Conservation (phyloP, 2,888 invertebrate genomes). For the Drosophila affinis region DNA sequence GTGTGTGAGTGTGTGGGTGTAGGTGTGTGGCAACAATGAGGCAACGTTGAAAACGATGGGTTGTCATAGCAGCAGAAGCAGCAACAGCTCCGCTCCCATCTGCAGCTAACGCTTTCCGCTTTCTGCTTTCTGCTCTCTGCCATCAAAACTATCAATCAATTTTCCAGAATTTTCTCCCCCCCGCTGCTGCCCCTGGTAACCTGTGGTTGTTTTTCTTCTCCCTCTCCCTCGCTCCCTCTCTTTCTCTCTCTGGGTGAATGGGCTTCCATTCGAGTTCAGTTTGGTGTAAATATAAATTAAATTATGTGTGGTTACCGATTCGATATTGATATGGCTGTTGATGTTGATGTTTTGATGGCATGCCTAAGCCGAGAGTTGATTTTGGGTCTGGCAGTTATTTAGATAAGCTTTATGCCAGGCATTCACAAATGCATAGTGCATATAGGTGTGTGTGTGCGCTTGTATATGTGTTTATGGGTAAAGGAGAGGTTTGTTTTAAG, state of each 20-base stretch:
- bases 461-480: neutral
- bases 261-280: neutral
- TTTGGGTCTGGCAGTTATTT: neutral
- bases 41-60: neutral
- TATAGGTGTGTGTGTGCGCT: neutral
- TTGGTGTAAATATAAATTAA: conserved; percentile 3
- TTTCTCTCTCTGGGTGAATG: neutral
- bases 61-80: neutral
- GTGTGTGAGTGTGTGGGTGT: neutral
- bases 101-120: neutral
- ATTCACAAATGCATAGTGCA: neutral
- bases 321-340: neutral
- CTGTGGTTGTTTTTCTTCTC: conserved; percentile 1
- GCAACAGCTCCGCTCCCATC: neutral
- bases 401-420: neutral
- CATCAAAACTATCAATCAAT: conserved; percentile 38
- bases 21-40: neutral
- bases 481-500: too few species aligned
- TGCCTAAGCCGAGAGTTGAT: neutral
- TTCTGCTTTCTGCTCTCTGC: neutral
- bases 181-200: neutral
- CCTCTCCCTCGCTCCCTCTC: neutral
- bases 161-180: conserved; percentile 1
- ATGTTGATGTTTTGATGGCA: neutral
- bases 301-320: conserved; percentile 7